Base-by-base conservation (phyloP, 2,113 vertebrate species). In the Mola mola region DNA sequence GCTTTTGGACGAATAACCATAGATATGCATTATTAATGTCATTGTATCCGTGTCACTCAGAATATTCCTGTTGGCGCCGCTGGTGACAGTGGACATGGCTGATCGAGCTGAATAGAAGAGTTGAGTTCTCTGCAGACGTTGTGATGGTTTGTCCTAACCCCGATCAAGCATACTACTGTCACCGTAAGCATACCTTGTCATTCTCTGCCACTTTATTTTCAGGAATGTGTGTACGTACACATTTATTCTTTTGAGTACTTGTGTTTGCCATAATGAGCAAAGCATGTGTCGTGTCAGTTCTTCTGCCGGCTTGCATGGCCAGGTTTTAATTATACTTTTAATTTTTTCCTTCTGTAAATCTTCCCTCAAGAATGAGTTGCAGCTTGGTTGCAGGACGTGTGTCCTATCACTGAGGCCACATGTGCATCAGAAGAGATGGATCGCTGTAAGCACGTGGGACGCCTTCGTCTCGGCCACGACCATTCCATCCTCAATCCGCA, bases 401-500 rank as follows among this genome's bases (percentile, higher is more conserved):
- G 85, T 92, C 92, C 88, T 88, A 73, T 88, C 75, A 53, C 82
- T 80, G 79, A 87, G 88, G 87, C 82, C 90, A 85, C 88, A 92
- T 90, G 91, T 80, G 80, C 62, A 85, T 88, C 69, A 71, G 74
- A 57, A 88, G 86, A 64, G 71, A 98, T 99, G 97, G 97, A 98
- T 94, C 91, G 96, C 90, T 99, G 97, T 93, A 98, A 96, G 91
- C 97, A 99, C 86, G 97, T 96, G 78, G 95, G 94, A 75, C 96
- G 97, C 72, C 93, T 99, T 65, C 95, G 96, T 76, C 90, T 98
- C 69, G 94, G 96, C 87, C 95, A 98, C 72, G 94, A 98, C 90
- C 97, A 99, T 90, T 99, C 97, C 42, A 96, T 97, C 89, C 92
- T 99, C 85, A 99, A 99, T 85, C 96, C 96, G 0, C 97, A 98